Evolutionary conservation across 1,140 invertebrate species (phyloP), one percentile per base, ranked within the genome.

Genomic region (Lanistes nyassanus): DNA sequence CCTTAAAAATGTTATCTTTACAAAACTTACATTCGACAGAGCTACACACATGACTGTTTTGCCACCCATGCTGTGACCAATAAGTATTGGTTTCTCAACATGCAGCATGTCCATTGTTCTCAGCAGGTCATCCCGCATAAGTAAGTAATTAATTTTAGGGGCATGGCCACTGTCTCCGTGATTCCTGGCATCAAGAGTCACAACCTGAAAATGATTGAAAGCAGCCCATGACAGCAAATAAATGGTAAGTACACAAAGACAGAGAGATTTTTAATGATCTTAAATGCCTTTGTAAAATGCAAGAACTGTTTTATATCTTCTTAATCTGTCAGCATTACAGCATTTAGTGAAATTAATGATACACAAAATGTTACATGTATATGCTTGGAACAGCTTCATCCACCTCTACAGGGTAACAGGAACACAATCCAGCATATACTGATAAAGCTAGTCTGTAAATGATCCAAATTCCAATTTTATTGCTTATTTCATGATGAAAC

Each of bases 11-110:
- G n/a, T n/a, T n/a, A n/a, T n/a, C n/a, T n/a, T n/a, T n/a, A n/a
- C 31, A 72, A 37, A 5, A 79, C 82, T 81, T 83, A 91, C 92
- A 89, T 94, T 91, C 82, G 89, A 91, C 23, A 97, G 87, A 53
- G 95, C 93, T 37, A 94, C 90, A 37, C 91, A 91, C 95, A 98
- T 97, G 62, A 93, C 93, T 3, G 93, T 90, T 72, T 95, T 92
- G 23, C 96, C 97, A 26, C 96, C 96, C 94, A 98, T 97, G 75
- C 95, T 96, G 83, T 98, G 96, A 0, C 96, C 96, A 76, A 98
- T 88, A 7, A 97, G 81, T 76, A 92, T 89, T 26, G 92, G 91
- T 87, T 92, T 93, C 0, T 90, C 76, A 9, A 95, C 90, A 0
- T 90, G 84, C 62, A 95, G 86, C 67, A 92, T 91, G 53, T 91